phyloP scores from a whole-genome alignment of 2,888 invertebrate species.

The Stratiomys singularior region DNA sequence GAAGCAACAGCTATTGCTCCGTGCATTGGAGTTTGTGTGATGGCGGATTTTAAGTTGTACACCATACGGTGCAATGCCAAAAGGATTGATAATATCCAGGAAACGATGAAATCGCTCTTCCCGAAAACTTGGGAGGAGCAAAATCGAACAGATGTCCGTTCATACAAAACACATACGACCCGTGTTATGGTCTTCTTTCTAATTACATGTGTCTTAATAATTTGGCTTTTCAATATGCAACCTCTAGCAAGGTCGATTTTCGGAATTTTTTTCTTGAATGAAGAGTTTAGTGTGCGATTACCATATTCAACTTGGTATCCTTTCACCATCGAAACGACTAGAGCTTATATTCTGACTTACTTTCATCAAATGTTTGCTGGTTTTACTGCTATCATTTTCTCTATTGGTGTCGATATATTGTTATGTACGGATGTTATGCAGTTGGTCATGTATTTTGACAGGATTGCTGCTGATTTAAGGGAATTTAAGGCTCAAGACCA shows the following conservation, averaged over 20 bases:
- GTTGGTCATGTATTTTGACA: slow-evolving; percentile 61
- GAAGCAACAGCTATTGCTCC: slow-evolving; percentile 59
- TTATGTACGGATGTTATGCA: slow-evolving; percentile 59
- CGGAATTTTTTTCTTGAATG: slow-evolving; percentile 36
- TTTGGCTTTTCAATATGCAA: slow-evolving; percentile 60
- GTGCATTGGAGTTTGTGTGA: slow-evolving; percentile 56
- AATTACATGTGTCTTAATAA: too few species aligned
- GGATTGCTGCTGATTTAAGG: slow-evolving; percentile 55
- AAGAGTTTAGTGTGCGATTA: slow-evolving; percentile 16
- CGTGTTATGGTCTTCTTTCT: slow-evolving; percentile 56
- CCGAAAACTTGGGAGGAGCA: slow-evolving; percentile 55
- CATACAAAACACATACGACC: slow-evolving; percentile 53
- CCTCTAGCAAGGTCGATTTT: slow-evolving; percentile 46
- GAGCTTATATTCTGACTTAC: slow-evolving; percentile 56
- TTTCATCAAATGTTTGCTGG: slow-evolving; percentile 57
- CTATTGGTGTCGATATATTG: slow-evolving; percentile 59
- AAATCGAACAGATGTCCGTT: slow-evolving; percentile 51
- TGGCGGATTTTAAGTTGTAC: slow-evolving; percentile 58
- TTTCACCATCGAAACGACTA: slow-evolving; percentile 33
- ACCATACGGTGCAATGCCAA: slow-evolving; percentile 55
- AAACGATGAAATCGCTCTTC: slow-evolving; percentile 55
- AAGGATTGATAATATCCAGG: slow-evolving; percentile 55
- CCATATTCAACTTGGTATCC: slow-evolving; percentile 54
- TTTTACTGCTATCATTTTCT: slow-evolving; percentile 57
- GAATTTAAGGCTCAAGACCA: slow-evolving; percentile 51